Base-by-base conservation (phyloP, 1,140 invertebrate genomes). In the Microplitis mediator region DNA sequence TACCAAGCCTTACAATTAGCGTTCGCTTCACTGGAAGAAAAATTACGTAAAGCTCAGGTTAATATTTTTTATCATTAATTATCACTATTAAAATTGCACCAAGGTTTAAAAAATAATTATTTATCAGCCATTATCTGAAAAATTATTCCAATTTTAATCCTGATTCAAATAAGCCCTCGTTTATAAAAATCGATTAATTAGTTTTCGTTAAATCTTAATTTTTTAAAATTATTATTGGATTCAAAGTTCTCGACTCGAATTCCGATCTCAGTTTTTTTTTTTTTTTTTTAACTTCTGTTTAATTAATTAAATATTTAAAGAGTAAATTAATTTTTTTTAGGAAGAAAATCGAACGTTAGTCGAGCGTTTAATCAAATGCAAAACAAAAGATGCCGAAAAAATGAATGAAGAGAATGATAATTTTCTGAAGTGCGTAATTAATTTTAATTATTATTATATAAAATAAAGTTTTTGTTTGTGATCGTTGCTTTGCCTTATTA, bases 331-430 rank as follows among this genome's bases (percentile, higher is more conserved):
- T 45, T 61, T 9, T 14, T 71, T 92, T 58, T 87, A 97, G 92
- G 93, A 96, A 82, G 96, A 98, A 88, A 97, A 98, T 89, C 89
- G 91, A 39, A 92, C 95, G 74, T 86, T 98, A 51, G 89, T 98
- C 45, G 93, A 96, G 62, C 89, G 95, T 70, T 91, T 97, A 77
- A 96, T 98, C 84, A 93, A 93, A 73, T 94, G 95, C 77, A 98
- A 98, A 89, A 91, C 94, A 13, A 94, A 94, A 88, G 96, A 97
- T 90, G 97, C 96, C 9, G 96, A 98, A 80, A 93, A 93, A 86
- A 91, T 97, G 90, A 97, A 97, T 82, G 93, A 95, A 88, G 95
- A 97, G 87, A 97, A 97, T 89, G 96, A 97, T 87, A 93, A 93
- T 83, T 95, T 95, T 83, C 85, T 96, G 73, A 94, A 93, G 93